phyloP scores from a whole-genome alignment of 2,888 invertebrate genomes.

The Incurvaria masculella region DNA sequence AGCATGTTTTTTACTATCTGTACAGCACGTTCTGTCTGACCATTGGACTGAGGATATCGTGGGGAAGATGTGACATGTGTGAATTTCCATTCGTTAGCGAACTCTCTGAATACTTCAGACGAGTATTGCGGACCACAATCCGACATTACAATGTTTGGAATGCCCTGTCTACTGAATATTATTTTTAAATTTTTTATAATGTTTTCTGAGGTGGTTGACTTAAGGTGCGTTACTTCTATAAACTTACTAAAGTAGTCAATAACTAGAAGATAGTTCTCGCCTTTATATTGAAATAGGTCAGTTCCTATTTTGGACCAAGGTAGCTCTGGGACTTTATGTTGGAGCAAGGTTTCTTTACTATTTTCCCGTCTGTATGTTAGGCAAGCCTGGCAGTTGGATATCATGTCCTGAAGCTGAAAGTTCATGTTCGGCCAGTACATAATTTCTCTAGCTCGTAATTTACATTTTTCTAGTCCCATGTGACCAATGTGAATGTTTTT shows the following conservation, averaged over 20 bases:
- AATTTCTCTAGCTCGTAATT: constrained; percentile 5
- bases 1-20: constrained; percentile 15
- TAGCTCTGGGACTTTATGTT: not conserved
- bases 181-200: constrained; percentile 5
- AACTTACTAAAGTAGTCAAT: constrained; percentile 10
- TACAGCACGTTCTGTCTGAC: constrained; percentile 15
- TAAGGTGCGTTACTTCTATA: constrained; percentile 7
- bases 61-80: constrained; percentile 15
- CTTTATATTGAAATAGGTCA: constrained; percentile 4
- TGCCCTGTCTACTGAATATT: constrained; percentile 5
- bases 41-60: constrained; percentile 15
- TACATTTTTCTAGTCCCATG: constrained; percentile 9
- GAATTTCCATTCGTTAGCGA: constrained; percentile 14
- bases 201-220: not conserved
- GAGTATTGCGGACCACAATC: constrained; percentile 8
- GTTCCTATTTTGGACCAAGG: no score
- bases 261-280: constrained; percentile 6
- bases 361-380: not conserved
- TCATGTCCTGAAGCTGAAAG: no score
- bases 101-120: constrained; percentile 9
- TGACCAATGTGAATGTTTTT: constrained; percentile 9
- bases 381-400: not conserved
- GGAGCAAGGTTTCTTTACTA: not conserved
- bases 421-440: constrained; percentile 1
- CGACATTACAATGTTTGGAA: constrained; percentile 5